phyloP scores from a whole-genome alignment of 1,140 invertebrate genomes.

The Cyclargus thomasi region DNA sequence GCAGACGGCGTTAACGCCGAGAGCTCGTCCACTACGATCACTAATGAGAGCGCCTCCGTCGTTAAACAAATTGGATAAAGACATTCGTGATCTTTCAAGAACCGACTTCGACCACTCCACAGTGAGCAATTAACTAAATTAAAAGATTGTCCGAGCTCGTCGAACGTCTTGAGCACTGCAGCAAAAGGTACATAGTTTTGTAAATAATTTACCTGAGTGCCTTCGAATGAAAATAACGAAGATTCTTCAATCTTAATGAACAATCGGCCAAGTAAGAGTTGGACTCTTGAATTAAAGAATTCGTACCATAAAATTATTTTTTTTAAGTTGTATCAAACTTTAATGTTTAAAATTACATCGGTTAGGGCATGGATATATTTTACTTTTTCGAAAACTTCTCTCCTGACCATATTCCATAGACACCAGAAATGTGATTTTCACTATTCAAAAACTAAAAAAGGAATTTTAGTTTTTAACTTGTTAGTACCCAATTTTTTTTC shows the following conservation, averaged over 20 bases:
- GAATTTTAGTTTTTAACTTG: too few species aligned
- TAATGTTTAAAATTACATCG: too few species aligned
- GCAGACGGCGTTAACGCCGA: conserved; percentile 35
- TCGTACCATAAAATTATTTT: too few species aligned
- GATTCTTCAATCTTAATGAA: conserved; percentile 6
- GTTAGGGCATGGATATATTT: too few species aligned
- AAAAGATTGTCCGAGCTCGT: conserved; percentile 69
- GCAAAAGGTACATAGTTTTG: conserved; percentile 8
- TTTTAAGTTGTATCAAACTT: too few species aligned
- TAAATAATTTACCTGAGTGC: conserved; percentile 13
- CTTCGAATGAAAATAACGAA: background rate
- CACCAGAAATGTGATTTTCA: too few species aligned
- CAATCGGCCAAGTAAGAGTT: too few species aligned
- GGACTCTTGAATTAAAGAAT: too few species aligned
- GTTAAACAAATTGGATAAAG: conserved; percentile 75
- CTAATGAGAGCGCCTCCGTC: conserved; percentile 69
- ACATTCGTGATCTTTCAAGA: conserved; percentile 71
- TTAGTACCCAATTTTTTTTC: too few species aligned
- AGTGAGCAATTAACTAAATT: conserved; percentile 73
- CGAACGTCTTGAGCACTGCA: conserved; percentile 50
- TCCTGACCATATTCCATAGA: too few species aligned
- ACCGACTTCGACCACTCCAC: conserved; percentile 64
- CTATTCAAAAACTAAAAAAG: too few species aligned
- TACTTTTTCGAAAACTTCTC: too few species aligned
- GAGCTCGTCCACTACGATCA: conserved; percentile 54